These are phyloP conservation scores for Octopus bimaculoides DNA, from an alignment of 1,140 invertebrate species.

Conservation along the genomic window DNA sequence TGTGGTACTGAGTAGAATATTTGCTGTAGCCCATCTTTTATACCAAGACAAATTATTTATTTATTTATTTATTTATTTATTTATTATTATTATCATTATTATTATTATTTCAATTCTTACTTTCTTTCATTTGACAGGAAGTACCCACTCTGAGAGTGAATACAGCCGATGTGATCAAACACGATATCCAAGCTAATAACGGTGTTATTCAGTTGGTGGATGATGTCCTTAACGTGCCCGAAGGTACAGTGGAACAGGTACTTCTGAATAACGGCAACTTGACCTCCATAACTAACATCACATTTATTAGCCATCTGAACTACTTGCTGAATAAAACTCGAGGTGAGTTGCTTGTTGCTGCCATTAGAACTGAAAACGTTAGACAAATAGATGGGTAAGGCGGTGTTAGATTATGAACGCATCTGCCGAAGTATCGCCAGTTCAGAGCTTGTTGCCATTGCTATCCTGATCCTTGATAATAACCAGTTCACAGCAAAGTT, in stretches of 20 bases:
- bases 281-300: background rate
- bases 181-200: background rate
- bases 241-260: background rate
- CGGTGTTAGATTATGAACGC: too few relatives aligned
- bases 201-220: background rate
- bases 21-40: too few relatives aligned
- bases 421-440: too few relatives aligned
- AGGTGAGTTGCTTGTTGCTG: background rate
- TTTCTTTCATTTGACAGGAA: too few relatives aligned
- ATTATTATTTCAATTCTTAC: too few relatives aligned
- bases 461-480: too few relatives aligned
- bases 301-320: background rate
- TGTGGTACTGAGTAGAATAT: too few relatives aligned
- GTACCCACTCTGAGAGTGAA: background rate
- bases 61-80: background rate
- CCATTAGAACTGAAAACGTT: too few relatives aligned
- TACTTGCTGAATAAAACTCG: background rate
- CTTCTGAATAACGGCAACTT: background rate
- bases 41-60: too few relatives aligned
- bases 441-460: too few relatives aligned
- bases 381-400: too few relatives aligned
- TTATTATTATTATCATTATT: background rate
- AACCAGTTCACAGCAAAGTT: too few relatives aligned
- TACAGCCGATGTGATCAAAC: background rate
- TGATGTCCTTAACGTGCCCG: background rate